Percentiles rank a stretch among this genome's conserved stretches.
Evolutionary conservation across 2,113 vertebrate genomes (phyloP).

Genomic region (Calcarius ornatus): DNA sequence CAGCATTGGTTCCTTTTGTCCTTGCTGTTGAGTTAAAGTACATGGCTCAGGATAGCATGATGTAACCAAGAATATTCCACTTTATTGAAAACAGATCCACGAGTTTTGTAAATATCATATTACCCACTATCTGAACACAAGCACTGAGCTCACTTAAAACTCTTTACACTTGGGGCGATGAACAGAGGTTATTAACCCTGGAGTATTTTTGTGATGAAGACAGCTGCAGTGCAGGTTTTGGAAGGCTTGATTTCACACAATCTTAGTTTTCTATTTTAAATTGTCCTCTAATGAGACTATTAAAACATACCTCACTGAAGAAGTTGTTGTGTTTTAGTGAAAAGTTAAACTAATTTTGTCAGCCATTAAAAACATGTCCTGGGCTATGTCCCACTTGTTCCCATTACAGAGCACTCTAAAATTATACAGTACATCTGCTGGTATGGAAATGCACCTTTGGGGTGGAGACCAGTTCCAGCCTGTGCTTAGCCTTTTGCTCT

Average conservation of each 20-base stretch:
- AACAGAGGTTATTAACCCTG: background rate
- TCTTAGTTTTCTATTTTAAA: background rate
- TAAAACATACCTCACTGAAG: background rate
- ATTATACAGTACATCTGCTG: background rate
- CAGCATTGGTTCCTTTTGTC: background rate
- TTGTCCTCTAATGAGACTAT: background rate
- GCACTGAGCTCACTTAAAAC: background rate
- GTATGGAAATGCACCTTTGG: background rate
- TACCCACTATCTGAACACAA: background rate
- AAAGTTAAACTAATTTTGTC: background rate
- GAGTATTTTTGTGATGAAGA: background rate
- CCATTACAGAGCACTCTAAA: background rate
- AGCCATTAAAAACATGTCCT: background rate
- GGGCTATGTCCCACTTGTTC: background rate
- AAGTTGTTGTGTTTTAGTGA: background rate
- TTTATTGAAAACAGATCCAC: background rate
- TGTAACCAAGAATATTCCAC: background rate
- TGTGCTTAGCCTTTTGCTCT: background rate
- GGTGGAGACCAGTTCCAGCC: background rate
- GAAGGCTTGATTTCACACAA: background rate
- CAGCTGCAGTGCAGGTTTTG: background rate
- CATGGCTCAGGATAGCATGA: background rate
- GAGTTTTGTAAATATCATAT: background rate
- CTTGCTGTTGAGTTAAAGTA: background rate
- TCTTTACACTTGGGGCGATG: fast-evolving